These are phyloP conservation scores for Sylvilagus floridanus DNA, from an alignment of 2,797 vertebrate species.

Conservation along the genomic window DNA sequence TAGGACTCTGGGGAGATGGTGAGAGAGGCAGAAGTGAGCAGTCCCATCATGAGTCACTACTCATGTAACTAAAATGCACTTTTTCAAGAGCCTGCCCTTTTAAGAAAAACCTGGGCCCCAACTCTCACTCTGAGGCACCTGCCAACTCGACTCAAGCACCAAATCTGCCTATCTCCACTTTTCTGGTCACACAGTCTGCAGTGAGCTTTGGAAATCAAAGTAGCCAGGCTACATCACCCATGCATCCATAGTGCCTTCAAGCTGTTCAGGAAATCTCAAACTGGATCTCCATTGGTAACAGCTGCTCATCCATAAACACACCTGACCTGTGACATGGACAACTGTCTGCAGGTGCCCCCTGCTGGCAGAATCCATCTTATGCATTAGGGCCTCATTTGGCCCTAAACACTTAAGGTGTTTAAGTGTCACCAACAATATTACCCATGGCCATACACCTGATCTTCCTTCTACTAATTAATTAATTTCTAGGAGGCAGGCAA, in stretches of 20 bases:
- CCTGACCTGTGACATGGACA: background rate
- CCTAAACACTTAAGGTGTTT: background rate
- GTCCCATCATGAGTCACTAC: background rate
- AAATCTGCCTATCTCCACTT: background rate
- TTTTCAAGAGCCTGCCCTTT: background rate
- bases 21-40: background rate
- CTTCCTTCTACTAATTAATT: too few species aligned
- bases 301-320: background rate
- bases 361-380: constrained; percentile 33
- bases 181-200: background rate
- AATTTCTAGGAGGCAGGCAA: too few species aligned
- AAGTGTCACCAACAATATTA: background rate
- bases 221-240: background rate
- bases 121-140: background rate
- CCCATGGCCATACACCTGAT: background rate
- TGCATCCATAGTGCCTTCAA: background rate
- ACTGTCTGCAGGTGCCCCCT: constrained; percentile 33
- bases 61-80: background rate
- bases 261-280: background rate
- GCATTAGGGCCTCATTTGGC: background rate
- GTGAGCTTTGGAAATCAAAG: background rate
- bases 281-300: background rate
- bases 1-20: background rate
- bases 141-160: background rate
- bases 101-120: constrained; percentile 26